These are phyloP conservation scores for Drosophila mimetica DNA, from an alignment of 2,888 invertebrate genomes.

Conservation along the genomic window DNA sequence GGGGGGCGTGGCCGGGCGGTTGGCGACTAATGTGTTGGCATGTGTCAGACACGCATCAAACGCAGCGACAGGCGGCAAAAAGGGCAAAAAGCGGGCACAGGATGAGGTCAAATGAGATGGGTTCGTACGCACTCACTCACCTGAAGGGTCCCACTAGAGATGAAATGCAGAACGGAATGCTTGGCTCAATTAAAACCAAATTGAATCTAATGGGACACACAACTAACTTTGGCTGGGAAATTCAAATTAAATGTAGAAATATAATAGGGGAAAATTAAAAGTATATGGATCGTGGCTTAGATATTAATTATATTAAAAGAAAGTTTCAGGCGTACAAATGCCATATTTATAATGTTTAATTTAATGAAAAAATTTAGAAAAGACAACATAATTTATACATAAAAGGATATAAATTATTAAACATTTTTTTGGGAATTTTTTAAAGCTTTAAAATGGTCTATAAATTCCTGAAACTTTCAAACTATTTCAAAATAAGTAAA, in stretches of 20 bases:
- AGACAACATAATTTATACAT: too few relatives aligned
- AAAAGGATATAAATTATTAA: too few relatives aligned
- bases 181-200: neutral
- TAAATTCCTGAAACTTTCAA: neutral
- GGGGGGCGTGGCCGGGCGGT: constrained; percentile 31
- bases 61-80: constrained; percentile 47
- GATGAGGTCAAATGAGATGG: constrained; percentile 9
- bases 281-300: too few relatives aligned
- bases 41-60: constrained; percentile 74
- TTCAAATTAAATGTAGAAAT: neutral
- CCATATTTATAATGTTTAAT: too few relatives aligned
- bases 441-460: neutral
- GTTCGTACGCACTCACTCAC: constrained; percentile 5
- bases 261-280: neutral
- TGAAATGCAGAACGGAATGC: neutral
- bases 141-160: neutral
- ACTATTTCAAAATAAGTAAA: neutral
- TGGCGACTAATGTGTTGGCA: constrained; percentile 65
- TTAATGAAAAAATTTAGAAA: too few relatives aligned
- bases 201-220: neutral
- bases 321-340: too few relatives aligned
- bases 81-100: constrained; percentile 30
- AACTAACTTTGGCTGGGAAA: neutral
- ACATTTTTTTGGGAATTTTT: neutral
- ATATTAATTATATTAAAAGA: too few relatives aligned